Conservation (phyloP, 2,797 vertebrate species). For the Tiaroga cobitis region DNA sequence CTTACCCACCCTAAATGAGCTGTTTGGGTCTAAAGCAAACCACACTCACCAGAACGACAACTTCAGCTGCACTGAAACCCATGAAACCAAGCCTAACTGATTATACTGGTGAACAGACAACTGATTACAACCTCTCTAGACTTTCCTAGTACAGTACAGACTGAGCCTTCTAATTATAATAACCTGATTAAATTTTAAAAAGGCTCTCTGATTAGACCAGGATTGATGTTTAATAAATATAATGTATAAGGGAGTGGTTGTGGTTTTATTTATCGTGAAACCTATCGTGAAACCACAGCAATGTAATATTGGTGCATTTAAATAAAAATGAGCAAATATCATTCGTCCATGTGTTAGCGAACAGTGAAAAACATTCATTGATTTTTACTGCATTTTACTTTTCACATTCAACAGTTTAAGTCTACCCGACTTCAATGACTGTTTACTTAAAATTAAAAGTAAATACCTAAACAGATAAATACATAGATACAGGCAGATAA, state of each 20-base stretch:
- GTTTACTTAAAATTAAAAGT: no score
- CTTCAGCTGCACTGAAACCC: slow-evolving; percentile 77
- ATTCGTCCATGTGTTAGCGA: background rate
- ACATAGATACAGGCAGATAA: background rate
- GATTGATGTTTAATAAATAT: slow-evolving; percentile 8
- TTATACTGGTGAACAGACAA: slow-evolving; percentile 78
- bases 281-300: background rate
- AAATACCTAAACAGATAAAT: no score
- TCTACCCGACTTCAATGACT: background rate
- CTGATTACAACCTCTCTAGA: slow-evolving; percentile 78
- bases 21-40: slow-evolving; percentile 46
- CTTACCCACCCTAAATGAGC: slow-evolving; percentile 72
- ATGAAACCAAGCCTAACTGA: slow-evolving; percentile 80
- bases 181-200: background rate
- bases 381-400: background rate
- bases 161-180: slow-evolving; percentile 14
- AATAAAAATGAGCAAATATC: background rate
- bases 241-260: background rate
- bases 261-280: slow-evolving; percentile 52
- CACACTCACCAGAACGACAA: slow-evolving; percentile 73
- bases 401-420: background rate
- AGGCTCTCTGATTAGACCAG: slow-evolving; percentile 17
- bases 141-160: slow-evolving; percentile 49
- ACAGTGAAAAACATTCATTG: background rate
- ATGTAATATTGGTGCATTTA: background rate